A percentile compares a stretch with the other conserved stretches of the same genome.
phyloP scores from a whole-genome alignment of 2,888 invertebrate species.

The Chrysolina oricalcia region DNA sequence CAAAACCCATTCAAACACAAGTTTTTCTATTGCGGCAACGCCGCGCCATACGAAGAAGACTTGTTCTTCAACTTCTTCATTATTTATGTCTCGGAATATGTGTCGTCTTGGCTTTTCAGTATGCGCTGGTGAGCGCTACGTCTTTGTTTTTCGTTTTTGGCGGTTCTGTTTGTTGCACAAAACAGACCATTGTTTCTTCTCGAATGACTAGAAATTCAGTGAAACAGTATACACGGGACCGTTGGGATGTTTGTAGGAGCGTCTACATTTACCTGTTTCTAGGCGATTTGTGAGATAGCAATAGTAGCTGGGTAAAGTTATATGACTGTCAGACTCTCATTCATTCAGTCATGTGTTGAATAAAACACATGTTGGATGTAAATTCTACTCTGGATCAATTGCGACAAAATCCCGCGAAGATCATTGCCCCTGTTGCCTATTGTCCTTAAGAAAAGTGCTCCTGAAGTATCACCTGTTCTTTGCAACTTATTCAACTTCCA shows the following conservation, averaged over 20 bases:
- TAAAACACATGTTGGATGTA: no score
- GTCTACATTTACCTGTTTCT: constrained; percentile 60
- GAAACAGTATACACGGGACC: constrained; percentile 57
- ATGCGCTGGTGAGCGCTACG: constrained; percentile 40
- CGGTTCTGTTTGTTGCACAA: constrained; percentile 61
- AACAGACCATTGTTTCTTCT: constrained; percentile 63
- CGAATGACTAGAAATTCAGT: constrained; percentile 56
- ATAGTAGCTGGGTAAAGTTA: no score
- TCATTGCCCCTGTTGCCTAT: no score
- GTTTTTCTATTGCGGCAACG: constrained; percentile 44
- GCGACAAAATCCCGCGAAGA: no score
- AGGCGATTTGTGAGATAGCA: neutral
- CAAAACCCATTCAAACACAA: constrained; percentile 26
- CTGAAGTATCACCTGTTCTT: no score
- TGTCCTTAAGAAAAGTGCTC: no score
- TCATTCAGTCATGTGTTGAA: no score
- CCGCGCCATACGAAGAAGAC: constrained; percentile 44
- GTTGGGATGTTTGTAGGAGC: constrained; percentile 52
- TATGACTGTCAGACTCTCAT: no score
- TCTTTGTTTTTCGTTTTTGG: constrained; percentile 57
- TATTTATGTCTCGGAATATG: constrained; percentile 64
- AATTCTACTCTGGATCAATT: no score
- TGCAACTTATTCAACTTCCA: no score
- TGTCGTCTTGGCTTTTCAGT: constrained; percentile 54
- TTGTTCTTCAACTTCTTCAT: constrained; percentile 63